Evolutionary conservation across 2,888 invertebrate species (phyloP).

Genomic region (Lepeophtheirus nordmannii): DNA sequence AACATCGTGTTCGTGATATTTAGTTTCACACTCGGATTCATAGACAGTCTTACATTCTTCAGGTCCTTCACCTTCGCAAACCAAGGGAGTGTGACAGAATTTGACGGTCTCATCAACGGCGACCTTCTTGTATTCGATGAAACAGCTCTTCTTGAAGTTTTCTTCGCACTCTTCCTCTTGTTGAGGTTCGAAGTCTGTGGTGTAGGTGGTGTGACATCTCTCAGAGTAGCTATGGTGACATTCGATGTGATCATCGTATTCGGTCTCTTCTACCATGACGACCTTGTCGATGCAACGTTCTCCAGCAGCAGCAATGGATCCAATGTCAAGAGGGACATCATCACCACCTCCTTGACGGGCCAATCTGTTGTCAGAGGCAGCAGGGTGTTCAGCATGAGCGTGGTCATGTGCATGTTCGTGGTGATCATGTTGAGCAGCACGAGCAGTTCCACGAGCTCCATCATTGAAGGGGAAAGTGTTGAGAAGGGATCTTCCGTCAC

Average conservation of each 20-base stretch:
- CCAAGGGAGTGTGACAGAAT: background rate
- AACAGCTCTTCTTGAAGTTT: slow-evolving; percentile 18
- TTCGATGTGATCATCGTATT: slow-evolving; percentile 20
- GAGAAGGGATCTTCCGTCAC: slow-evolving; percentile 12
- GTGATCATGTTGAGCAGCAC: background rate
- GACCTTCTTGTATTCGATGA: slow-evolving; percentile 20
- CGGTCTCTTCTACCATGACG: slow-evolving; percentile 15
- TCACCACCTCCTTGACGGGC: slow-evolving; percentile 10
- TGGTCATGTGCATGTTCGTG: slow-evolving; percentile 1
- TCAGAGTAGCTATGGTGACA: slow-evolving; percentile 19
- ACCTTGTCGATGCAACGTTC: slow-evolving; percentile 19
- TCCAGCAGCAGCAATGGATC: slow-evolving; percentile 16
- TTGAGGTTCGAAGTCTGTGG: slow-evolving; percentile 14
- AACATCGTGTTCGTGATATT: slow-evolving; percentile 20
- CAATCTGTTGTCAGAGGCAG: slow-evolving; percentile 4
- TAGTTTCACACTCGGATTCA: slow-evolving; percentile 19
- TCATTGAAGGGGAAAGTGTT: slow-evolving; percentile 22
- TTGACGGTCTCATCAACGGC: slow-evolving; percentile 18
- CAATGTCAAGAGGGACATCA: slow-evolving; percentile 11
- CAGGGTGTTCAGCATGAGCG: background rate
- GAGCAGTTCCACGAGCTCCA: background rate
- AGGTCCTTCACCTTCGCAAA: slow-evolving; percentile 9
- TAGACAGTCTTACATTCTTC: slow-evolving; percentile 19
- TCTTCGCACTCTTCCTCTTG: slow-evolving; percentile 23
- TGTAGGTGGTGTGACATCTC: slow-evolving; percentile 21